These are phyloP conservation scores for Fukomys damarensis DNA, from an alignment of 2,113 vertebrate species.

Conservation along the genomic window DNA sequence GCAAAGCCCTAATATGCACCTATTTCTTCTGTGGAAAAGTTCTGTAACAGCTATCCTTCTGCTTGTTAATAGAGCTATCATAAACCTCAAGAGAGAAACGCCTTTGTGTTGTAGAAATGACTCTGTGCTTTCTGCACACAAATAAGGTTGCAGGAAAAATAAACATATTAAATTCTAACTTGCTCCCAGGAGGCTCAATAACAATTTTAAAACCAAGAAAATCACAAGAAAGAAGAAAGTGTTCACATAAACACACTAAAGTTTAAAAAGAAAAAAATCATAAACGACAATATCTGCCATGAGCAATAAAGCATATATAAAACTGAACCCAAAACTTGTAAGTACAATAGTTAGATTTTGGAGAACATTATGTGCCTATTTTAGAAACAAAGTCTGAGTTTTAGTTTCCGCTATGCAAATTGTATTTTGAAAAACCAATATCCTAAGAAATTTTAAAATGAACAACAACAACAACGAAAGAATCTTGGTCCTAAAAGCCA, in stretches of 20 bases:
- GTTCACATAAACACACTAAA: conserved; percentile 38
- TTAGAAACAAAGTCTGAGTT: neutral
- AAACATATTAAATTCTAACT: conserved; percentile 72
- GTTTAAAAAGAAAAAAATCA: conserved; percentile 2
- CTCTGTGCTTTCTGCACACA: conserved; percentile 33
- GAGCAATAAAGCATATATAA: neutral
- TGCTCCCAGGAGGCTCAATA: conserved; percentile 9
- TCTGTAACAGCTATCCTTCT: conserved; percentile 47
- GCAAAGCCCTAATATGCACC: neutral
- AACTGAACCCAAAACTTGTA: neutral
- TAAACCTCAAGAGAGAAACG: conserved; percentile 59
- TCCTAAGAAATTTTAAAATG: neutral
- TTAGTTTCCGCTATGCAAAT: neutral
- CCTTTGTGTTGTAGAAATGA: conserved; percentile 51
- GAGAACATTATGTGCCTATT: neutral
- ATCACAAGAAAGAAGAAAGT: conserved; percentile 52
- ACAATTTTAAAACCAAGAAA: conserved; percentile 70
- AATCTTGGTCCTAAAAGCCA: neutral
- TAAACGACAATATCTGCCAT: neutral
- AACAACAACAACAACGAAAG: neutral
- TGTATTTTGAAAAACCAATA: neutral
- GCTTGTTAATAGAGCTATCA: conserved; percentile 20
- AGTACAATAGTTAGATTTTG: conserved; percentile 37
- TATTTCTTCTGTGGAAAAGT: conserved; percentile 41
- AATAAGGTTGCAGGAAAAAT: conserved; percentile 52